phyloP scores from a whole-genome alignment of 2,888 invertebrate genomes.

The Xanthia togata region DNA sequence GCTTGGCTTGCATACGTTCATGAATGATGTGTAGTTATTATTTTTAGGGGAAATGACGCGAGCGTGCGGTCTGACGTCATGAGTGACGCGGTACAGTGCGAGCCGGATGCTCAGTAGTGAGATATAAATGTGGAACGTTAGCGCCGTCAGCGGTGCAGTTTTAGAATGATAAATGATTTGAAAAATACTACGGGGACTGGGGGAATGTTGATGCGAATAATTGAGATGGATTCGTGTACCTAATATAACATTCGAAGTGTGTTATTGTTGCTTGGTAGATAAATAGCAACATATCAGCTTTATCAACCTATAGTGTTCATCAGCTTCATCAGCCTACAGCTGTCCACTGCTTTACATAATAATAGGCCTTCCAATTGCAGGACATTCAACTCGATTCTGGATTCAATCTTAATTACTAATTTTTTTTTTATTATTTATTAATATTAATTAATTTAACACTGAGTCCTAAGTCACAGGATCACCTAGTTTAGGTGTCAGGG shows the following conservation, averaged over 20 bases:
- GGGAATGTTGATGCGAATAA: conserved; percentile 2
- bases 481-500: too few species aligned
- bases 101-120: conserved; percentile 36
- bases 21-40: conserved; percentile 68
- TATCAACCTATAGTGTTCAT: not conserved
- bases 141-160: conserved; percentile 46
- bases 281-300: too few species aligned
- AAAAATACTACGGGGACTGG: conserved; percentile 15
- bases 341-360: too few species aligned
- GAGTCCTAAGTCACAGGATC: too few species aligned
- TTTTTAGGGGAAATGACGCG: conserved; percentile 67
- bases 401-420: too few species aligned
- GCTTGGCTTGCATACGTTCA: conserved; percentile 56
- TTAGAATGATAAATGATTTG: conserved; percentile 42
- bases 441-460: too few species aligned
- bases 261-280: not conserved
- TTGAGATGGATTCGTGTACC: conserved; percentile 2
- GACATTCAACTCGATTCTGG: not conserved
- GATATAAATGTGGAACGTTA: conserved; percentile 48
- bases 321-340: not conserved
- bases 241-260: not conserved
- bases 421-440: too few species aligned
- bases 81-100: conserved; percentile 33
- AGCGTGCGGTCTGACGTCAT: conserved; percentile 61
- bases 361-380: not conserved